Evolutionary conservation across 2,113 vertebrate genomes (phyloP), one percentile per base, ranked within the genome.

Genomic region (Nycticorax nycticorax): DNA sequence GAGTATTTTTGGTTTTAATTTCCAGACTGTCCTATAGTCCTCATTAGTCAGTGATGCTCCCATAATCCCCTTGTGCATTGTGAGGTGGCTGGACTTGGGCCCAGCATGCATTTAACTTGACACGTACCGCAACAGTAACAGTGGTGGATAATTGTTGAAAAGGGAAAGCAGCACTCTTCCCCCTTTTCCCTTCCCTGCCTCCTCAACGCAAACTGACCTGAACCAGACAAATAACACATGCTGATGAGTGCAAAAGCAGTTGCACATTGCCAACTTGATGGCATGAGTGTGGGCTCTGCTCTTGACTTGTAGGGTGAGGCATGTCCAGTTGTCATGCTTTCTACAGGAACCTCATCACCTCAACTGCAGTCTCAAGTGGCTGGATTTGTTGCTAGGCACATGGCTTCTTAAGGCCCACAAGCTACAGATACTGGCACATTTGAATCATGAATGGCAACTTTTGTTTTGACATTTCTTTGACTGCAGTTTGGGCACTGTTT

Each of bases 1-100:
- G 60, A 81, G 47, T 57, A 72, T 21, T 84, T 94, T 74, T 64
- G 19, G 12, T 30, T 86, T 92, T 88, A 87, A 68, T 87, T 87
- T 92, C 69, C 35, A 72, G 43, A 45, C 26, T 62, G 14, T 81
- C 52, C 56, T 85, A 52, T 39, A 75, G 6, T 24, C 53, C 35
- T 94, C 13, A 5, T 79, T 85, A 91, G 77, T 66, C 66, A 72
- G 27, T n/a, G 30, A 32, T 89, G 62, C 43, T 67, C 35, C 43
- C 43, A 47, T 71, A 71, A 84, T 35, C 14, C 52, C 17, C 45
- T 35, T 68, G 66, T 50, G 26, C 47, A 56, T 87, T 91, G 75
- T 77, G 68, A 78, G 43, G 69, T 52, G 60, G 12, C 30, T 78
- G 50, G 63, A 77, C 64, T 66, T n/a, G 57, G 75, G 55, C 24